Base-by-base conservation (phyloP, 2,113 vertebrate genomes). In the Eurystomus gularis region DNA sequence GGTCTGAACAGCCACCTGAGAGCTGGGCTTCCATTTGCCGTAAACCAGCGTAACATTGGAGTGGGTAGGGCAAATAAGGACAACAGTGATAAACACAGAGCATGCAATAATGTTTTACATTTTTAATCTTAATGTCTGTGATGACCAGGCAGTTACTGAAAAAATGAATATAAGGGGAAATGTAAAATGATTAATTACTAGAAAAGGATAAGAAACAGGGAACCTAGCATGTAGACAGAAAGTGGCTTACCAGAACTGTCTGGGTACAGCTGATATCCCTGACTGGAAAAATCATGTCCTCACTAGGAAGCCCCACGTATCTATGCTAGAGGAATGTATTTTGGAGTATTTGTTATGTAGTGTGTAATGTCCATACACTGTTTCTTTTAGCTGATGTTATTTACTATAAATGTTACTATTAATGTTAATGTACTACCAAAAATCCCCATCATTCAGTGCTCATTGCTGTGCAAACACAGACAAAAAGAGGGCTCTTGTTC, bases 31-130 rank as follows among this genome's bases (percentile, higher is more conserved):
- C 44, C 93, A 29, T 48, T 61, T 95, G 62, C 68, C 2, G 2
- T 11, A 13, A 83, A 61, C 17, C 33, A 55, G 37, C 8, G 7
- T 6, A 29, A 11, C 54, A 33, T 39, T 15, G 35, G 28, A 7
- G 26, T 6, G 18, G 64, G 35, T 28, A 83, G 71, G 58, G 58
- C 49, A 73, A 49, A 21, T 28, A 57, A 51, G 58, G 70, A 81
- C 40, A 51, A 40, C 0, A 2, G 15, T 1, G 1, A n/a, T 15
- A 49, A 55, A 44, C 60, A 48, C 1, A 8, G 33, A 65, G 44
- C 62, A 60, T 29, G 35, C 42, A 76, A n/a, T 6, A 17, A 31
- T 4, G 2, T 18, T 62, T 17, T 70, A 52, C 39, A 75, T 82
- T 86, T 90, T 88, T 73, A 82, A 90, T 88, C 25, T 8, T 29